Conservation (phyloP, 2,888 invertebrate genomes). For the Chymomyza fuscimana region DNA sequence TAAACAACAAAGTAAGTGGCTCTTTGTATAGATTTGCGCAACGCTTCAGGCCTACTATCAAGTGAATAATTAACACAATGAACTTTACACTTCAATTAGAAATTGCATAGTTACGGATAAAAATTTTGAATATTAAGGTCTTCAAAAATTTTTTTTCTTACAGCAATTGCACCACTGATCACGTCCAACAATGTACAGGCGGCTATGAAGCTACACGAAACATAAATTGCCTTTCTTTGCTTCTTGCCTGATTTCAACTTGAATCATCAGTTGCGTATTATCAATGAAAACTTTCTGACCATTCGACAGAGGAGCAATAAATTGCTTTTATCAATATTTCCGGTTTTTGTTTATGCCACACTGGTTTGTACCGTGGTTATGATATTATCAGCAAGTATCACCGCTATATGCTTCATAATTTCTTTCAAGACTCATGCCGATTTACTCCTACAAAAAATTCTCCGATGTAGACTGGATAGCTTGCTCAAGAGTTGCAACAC, state of each 20-base stretch:
- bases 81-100: no score
- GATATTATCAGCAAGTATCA: slow-evolving; percentile 63
- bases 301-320: slow-evolving; percentile 43
- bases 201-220: slow-evolving; percentile 68
- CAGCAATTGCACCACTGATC: slow-evolving; percentile 75
- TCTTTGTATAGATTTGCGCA: background rate
- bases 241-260: slow-evolving; percentile 78
- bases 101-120: no score
- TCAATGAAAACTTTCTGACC: slow-evolving; percentile 76
- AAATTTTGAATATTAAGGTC: background rate
- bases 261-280: slow-evolving; percentile 77
- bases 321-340: slow-evolving; percentile 14
- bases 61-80: no score
- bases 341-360: slow-evolving; percentile 63
- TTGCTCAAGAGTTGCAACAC: slow-evolving; percentile 18
- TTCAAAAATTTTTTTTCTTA: slow-evolving; percentile 4
- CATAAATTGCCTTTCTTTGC: slow-evolving; percentile 64
- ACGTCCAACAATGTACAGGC: slow-evolving; percentile 70
- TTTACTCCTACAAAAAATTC: slow-evolving; percentile 29
- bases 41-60: background rate
- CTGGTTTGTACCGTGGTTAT: slow-evolving; percentile 35
- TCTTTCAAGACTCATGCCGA: slow-evolving; percentile 46
- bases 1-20: no score
- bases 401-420: slow-evolving; percentile 43
- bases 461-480: slow-evolving; percentile 32